Conservation (phyloP, 2,888 invertebrate species). For the Octonoba sinensis region DNA sequence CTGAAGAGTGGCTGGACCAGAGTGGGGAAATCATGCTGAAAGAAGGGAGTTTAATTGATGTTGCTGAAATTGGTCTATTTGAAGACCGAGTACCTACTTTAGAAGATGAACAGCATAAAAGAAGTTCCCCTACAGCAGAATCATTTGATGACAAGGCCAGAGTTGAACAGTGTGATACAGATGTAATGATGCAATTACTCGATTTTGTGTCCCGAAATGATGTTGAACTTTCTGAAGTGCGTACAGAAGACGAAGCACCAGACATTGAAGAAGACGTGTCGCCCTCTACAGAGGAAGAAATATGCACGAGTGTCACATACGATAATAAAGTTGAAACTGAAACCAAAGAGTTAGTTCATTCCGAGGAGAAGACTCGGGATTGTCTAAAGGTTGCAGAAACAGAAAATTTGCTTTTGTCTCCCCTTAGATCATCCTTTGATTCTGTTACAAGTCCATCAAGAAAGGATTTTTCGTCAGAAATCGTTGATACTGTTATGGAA, state of each 20-base stretch:
- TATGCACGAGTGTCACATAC: slow-evolving; percentile 2
- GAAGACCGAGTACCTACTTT: slow-evolving; percentile 52
- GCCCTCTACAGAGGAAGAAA: slow-evolving; percentile 66
- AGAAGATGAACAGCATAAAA: slow-evolving; percentile 51
- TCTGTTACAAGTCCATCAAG: slow-evolving; percentile 58
- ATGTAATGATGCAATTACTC: slow-evolving; percentile 54
- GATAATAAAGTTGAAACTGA: slow-evolving; percentile 31
- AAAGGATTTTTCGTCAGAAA: slow-evolving; percentile 38
- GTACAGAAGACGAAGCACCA: slow-evolving; percentile 71
- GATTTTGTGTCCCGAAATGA: slow-evolving; percentile 65
- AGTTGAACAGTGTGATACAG: slow-evolving; percentile 59
- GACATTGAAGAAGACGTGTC: slow-evolving; percentile 70
- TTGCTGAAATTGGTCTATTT: slow-evolving; percentile 27
- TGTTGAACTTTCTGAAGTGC: slow-evolving; percentile 69
- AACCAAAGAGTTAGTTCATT: background rate
- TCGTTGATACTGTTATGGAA: slow-evolving; percentile 41
- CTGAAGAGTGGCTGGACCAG: slow-evolving; percentile 61
- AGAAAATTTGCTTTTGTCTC: slow-evolving; percentile 35
- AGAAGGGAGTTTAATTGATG: slow-evolving; percentile 31
- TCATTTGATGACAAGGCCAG: slow-evolving; percentile 61
- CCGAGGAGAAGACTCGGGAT: slow-evolving; percentile 21
- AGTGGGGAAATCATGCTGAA: slow-evolving; percentile 46
- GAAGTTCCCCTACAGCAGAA: slow-evolving; percentile 59
- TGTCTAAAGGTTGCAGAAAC: slow-evolving; percentile 36
- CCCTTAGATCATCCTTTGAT: slow-evolving; percentile 52